A percentile compares a stretch with the other conserved stretches of the same genome.
Evolutionary conservation across 2,888 invertebrate genomes (phyloP).

Genomic region (Rutpela maculata): DNA sequence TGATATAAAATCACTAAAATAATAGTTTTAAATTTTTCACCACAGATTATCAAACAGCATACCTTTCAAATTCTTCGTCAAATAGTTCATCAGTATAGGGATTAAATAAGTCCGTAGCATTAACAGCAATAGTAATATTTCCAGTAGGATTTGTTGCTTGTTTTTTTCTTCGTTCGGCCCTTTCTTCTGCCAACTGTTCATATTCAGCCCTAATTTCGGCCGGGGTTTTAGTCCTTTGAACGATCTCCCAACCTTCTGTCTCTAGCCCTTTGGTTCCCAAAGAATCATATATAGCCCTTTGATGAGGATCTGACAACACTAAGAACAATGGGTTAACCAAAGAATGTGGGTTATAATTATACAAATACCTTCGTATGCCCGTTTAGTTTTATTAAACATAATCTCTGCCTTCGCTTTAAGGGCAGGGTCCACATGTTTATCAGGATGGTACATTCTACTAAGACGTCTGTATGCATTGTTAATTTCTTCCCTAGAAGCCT

Average conservation of each 20-base stretch:
- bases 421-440: constrained; percentile 91
- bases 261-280: constrained; percentile 93
- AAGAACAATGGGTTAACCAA: constrained; percentile 45
- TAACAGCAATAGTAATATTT: constrained; percentile 89
- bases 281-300: constrained; percentile 95
- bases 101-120: constrained; percentile 95
- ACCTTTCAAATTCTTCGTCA: constrained; percentile 71
- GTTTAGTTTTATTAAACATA: constrained; percentile 94
- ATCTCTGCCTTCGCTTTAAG: constrained; percentile 93
- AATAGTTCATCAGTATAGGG: constrained; percentile 84
- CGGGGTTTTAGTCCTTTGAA: constrained; percentile 93
- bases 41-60: constrained; percentile 43
- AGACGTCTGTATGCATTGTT: constrained; percentile 93
- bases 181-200: constrained; percentile 89
- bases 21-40: neutral
- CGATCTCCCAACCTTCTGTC: constrained; percentile 96
- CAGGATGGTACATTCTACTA: constrained; percentile 96
- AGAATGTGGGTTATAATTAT: neutral
- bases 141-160: constrained; percentile 95
- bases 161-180: constrained; percentile 91
- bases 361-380: constrained; percentile 89
- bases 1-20: constrained; percentile 59
- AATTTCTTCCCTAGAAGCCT: constrained; percentile 96
- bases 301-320: constrained; percentile 95
- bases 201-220: constrained; percentile 98